A percentile compares a stretch with the other conserved stretches of the same genome.
Evolutionary conservation across 2,113 vertebrate species (phyloP).

Genomic region (Alces alces): DNA sequence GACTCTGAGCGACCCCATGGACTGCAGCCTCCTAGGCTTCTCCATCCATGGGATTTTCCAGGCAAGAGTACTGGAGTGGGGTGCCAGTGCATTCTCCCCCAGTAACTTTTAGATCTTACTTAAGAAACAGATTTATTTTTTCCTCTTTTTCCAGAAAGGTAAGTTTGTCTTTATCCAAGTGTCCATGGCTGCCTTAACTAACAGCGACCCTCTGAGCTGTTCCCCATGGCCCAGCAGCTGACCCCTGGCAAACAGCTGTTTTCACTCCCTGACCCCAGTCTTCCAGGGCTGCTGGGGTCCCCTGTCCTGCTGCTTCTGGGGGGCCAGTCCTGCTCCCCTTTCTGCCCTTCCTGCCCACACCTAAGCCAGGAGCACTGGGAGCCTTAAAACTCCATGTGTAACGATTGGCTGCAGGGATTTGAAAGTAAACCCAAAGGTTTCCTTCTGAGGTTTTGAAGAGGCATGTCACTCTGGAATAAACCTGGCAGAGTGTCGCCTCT

Average conservation of each 20-base stretch:
- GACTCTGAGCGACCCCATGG: no score
- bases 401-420: background rate
- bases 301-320: rapidly evolving
- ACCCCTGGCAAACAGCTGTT: rapidly evolving
- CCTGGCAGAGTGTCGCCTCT: rapidly evolving
- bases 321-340: rapidly evolving
- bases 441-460: background rate
- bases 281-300: no score
- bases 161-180: background rate
- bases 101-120: background rate
- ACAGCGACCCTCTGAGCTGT: no score
- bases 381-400: no score
- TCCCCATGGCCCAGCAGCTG: rapidly evolving
- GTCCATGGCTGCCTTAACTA: background rate
- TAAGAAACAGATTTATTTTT: background rate
- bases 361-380: rapidly evolving
- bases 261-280: background rate
- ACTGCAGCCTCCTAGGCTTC: background rate
- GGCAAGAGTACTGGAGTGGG: no score
- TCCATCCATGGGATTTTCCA: no score
- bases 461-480: rapidly evolving
- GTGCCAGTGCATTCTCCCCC: no score
- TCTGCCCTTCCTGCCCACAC: background rate
- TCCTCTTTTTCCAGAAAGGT: background rate
- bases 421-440: background rate